phyloP scores from a whole-genome alignment of 1,140 invertebrate species.

The Neotoxoptera formosana region DNA sequence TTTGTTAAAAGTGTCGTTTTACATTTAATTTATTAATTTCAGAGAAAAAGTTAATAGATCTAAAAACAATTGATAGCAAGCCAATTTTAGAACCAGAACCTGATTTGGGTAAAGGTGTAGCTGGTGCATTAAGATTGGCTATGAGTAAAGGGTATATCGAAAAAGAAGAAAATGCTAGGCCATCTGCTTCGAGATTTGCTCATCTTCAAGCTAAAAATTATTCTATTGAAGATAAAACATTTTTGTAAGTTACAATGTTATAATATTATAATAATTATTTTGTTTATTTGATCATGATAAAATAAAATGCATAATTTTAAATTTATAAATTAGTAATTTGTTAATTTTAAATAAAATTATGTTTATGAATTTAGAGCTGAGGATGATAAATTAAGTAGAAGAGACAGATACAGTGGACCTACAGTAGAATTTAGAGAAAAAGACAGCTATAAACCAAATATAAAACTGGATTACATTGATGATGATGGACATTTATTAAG shows the following conservation, averaged over 20 bases:
- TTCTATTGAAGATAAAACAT: conserved; percentile 94
- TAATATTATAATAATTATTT: background rate
- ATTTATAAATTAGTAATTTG: background rate
- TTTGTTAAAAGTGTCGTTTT: conserved; percentile 15
- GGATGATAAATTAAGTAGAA: conserved; percentile 80
- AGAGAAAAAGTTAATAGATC: conserved; percentile 65
- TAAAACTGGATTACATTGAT: conserved; percentile 98
- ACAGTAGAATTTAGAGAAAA: conserved; percentile 95
- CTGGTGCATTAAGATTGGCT: conserved; percentile 89
- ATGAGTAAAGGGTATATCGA: conserved; percentile 96
- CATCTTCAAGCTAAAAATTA: conserved; percentile 90
- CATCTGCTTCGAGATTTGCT: conserved; percentile 76
- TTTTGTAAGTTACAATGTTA: conserved; percentile 25
- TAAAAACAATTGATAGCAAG: conserved; percentile 67
- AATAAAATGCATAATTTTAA: background rate
- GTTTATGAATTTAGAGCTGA: conserved; percentile 67
- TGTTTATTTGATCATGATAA: background rate
- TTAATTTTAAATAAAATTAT: background rate
- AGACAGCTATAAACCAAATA: conserved; percentile 89
- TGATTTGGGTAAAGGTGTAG: conserved; percentile 89
- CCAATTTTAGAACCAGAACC: conserved; percentile 94
- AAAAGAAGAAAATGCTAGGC: conserved; percentile 77
- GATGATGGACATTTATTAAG: conserved; percentile 90
- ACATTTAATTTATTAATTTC: conserved; percentile 57
- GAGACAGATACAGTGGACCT: conserved; percentile 85